A percentile compares a stretch with the other conserved stretches of the same genome.
phyloP scores from a whole-genome alignment of 1,140 invertebrate genomes.

The Matsumurasca onukii region DNA sequence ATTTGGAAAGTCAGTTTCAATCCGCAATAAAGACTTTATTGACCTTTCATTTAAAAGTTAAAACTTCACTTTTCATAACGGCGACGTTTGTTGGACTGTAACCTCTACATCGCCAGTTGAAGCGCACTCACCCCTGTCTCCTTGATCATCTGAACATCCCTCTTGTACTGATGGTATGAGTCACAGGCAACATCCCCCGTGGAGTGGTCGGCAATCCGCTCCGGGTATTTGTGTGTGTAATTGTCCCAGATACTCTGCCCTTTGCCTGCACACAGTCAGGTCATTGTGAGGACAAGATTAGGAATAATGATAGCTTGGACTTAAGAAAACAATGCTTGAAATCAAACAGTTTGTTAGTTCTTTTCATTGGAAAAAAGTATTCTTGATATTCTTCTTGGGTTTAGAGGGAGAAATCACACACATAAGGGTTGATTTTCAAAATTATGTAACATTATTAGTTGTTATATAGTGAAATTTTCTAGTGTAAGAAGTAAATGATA shows the following conservation, averaged over 20 bases:
- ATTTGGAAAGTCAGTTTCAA: background rate
- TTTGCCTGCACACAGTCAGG: constrained; percentile 53
- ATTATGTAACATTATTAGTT: too few species aligned
- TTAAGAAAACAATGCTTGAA: too few species aligned
- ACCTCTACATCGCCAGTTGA: background rate
- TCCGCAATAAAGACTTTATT: background rate
- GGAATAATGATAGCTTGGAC: too few species aligned
- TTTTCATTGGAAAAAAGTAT: too few species aligned
- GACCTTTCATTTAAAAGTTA: background rate
- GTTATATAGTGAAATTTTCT: too few species aligned
- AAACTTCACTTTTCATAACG: background rate
- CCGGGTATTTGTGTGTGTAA: constrained; percentile 53
- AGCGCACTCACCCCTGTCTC: constrained; percentile 52
- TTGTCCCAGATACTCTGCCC: constrained; percentile 58
- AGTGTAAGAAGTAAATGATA: too few species aligned
- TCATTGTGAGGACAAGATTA: too few species aligned
- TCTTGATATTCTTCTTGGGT: too few species aligned
- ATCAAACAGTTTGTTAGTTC: too few species aligned
- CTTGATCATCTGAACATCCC: constrained; percentile 62
- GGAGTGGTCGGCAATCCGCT: constrained; percentile 51
- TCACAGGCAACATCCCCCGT: constrained; percentile 65
- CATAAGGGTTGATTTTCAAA: too few species aligned
- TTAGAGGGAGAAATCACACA: too few species aligned
- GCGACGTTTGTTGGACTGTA: background rate
- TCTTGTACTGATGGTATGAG: constrained; percentile 64